These are phyloP conservation scores for Stenurella melanura DNA, from an alignment of 2,888 invertebrate species.

Conservation along the genomic window DNA sequence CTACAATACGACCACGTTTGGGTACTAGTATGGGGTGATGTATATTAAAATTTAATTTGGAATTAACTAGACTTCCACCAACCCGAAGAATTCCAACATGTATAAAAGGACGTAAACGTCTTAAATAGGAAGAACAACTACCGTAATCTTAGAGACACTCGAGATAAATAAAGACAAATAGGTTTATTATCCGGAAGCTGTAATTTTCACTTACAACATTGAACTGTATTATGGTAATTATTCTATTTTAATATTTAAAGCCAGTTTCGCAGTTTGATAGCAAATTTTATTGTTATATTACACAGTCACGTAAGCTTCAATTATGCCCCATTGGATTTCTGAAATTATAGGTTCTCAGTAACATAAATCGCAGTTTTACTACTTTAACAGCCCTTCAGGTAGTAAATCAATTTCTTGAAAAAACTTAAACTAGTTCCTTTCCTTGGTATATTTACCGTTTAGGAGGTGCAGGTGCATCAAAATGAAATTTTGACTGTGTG, in stretches of 20 bases:
- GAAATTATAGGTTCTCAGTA: conserved; percentile 4
- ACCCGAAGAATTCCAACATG: too few species aligned
- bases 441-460: background rate
- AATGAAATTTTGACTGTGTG: background rate
- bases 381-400: background rate
- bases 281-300: background rate
- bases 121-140: too few species aligned
- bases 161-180: too few species aligned
- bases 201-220: too few species aligned
- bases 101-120: too few species aligned
- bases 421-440: background rate
- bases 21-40: too few species aligned
- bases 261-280: background rate
- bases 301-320: background rate
- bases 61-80: too few species aligned
- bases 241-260: background rate
- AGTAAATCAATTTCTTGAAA: background rate
- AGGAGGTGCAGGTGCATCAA: background rate
- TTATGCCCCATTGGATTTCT: background rate
- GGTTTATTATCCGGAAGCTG: too few species aligned
- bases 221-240: background rate
- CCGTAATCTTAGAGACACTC: too few species aligned
- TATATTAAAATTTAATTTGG: too few species aligned
- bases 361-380: background rate
- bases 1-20: too few species aligned